phyloP scores from a whole-genome alignment of 1,140 invertebrate species.

The Sitophilus oryzae region DNA sequence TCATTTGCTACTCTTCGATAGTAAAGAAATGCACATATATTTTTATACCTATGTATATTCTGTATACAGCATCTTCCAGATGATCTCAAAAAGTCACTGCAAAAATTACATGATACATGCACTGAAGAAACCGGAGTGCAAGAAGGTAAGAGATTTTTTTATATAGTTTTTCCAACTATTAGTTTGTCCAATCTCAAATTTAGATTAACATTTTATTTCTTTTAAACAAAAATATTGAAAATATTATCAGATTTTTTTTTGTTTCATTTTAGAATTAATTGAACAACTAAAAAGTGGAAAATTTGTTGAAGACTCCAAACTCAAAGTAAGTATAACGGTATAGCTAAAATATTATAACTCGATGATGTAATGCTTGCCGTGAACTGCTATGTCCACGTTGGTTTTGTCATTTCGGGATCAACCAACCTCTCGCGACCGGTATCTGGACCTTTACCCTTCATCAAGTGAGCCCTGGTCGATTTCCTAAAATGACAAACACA shows the following conservation, averaged over 20 bases:
- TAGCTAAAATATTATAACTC: too few species aligned
- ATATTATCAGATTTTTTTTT: too few species aligned
- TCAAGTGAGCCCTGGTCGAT: too few species aligned
- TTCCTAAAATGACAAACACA: too few species aligned
- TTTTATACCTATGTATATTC: neutral
- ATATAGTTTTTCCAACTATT: neutral
- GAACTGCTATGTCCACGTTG: too few species aligned
- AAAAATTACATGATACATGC: conserved; percentile 22
- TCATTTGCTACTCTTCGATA: neutral
- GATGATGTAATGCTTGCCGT: too few species aligned
- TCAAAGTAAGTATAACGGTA: conserved; percentile 19
- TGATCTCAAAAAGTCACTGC: conserved; percentile 20
- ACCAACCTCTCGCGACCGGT: too few species aligned
- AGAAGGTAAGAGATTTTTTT: conserved; percentile 18
- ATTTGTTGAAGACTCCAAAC: conserved; percentile 17
- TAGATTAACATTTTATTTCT: neutral
- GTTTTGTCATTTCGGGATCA: too few species aligned
- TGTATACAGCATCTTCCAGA: conserved; percentile 16
- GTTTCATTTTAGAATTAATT: conserved; percentile 8
- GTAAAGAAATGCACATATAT: neutral
- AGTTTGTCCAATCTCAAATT: neutral
- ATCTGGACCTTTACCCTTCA: too few species aligned
- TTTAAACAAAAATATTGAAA: too few species aligned
- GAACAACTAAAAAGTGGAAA: conserved; percentile 9
- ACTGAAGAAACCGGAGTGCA: conserved; percentile 18